Evolutionary conservation across 2,888 invertebrate species (phyloP).

Genomic region (Heteromyza rotundicornis): DNA sequence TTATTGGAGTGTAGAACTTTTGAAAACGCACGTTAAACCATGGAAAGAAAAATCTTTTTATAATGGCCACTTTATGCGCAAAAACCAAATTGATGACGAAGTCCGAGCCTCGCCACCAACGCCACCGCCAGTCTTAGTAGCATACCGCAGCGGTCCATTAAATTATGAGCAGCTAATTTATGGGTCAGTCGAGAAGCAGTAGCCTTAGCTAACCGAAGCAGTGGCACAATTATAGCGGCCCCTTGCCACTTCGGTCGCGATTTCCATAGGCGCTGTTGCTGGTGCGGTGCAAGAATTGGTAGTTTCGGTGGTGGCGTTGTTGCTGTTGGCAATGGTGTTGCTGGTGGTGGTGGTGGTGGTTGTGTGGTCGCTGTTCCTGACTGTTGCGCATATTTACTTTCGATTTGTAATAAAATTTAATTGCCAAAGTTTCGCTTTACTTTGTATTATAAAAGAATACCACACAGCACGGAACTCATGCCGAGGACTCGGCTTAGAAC

Average conservation of each 20-base stretch:
- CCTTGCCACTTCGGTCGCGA: neutral
- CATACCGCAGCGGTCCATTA: slow-evolving; percentile 13
- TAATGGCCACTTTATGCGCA: slow-evolving; percentile 12
- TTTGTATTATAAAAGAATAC: neutral
- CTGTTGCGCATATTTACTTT: slow-evolving; percentile 15
- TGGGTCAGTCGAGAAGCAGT: slow-evolving; percentile 15
- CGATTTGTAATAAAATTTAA: slow-evolving; percentile 21
- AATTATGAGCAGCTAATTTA: slow-evolving; percentile 20
- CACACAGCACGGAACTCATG: too few species aligned
- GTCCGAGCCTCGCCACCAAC: neutral
- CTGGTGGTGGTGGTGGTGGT: slow-evolving; percentile 6
- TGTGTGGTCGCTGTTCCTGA: neutral
- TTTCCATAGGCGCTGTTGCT: too few species aligned
- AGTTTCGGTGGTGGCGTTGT: too few species aligned
- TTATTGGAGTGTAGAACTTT: slow-evolving; percentile 18
- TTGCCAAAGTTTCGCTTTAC: slow-evolving; percentile 10
- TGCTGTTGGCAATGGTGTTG: neutral
- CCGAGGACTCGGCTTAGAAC: neutral
- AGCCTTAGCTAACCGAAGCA: neutral
- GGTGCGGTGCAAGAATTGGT: too few species aligned
- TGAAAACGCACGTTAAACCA: slow-evolving; percentile 15
- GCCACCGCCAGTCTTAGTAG: slow-evolving; percentile 4
- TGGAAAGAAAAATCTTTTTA: slow-evolving; percentile 19
- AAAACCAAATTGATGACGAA: neutral
- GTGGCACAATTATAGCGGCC: neutral